Conservation (phyloP, 2,888 invertebrate genomes). For the Dryomyza anilis region DNA sequence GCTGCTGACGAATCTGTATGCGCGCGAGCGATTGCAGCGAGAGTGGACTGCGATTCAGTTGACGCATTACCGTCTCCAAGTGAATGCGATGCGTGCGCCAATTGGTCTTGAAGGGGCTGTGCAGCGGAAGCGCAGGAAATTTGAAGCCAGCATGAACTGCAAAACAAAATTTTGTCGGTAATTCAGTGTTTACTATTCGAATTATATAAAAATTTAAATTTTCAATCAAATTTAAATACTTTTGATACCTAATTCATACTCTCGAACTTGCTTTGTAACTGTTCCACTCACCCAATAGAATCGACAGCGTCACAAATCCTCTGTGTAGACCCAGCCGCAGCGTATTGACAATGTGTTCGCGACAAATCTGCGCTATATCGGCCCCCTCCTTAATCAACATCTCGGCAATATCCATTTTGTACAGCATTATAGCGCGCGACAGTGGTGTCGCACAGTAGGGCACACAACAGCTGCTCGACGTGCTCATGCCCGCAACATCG, state of each 20-base stretch:
- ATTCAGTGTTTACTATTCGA: neutral
- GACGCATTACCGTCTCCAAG: slow-evolving; percentile 41
- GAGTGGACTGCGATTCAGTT: slow-evolving; percentile 46
- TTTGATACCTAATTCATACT: too few relatives aligned
- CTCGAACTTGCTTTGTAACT: neutral
- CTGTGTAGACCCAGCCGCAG: slow-evolving; percentile 42
- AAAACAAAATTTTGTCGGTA: neutral
- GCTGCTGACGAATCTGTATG: slow-evolving; percentile 48
- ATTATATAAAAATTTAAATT: too few relatives aligned
- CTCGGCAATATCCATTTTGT: slow-evolving; percentile 53
- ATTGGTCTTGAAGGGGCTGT: slow-evolving; percentile 14
- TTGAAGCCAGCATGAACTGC: slow-evolving; percentile 53
- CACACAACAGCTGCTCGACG: slow-evolving; percentile 63
- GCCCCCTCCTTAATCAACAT: slow-evolving; percentile 57
- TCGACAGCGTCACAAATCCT: slow-evolving; percentile 45
- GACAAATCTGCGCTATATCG: slow-evolving; percentile 49
- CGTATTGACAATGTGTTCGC: slow-evolving; percentile 48
- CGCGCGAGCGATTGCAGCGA: slow-evolving; percentile 52
- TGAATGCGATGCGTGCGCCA: slow-evolving; percentile 34
- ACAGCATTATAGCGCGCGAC: slow-evolving; percentile 64
- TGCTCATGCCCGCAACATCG: slow-evolving; percentile 27
- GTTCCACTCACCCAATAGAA: slow-evolving; percentile 50
- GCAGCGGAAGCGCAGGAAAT: slow-evolving; percentile 36
- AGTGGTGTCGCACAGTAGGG: slow-evolving; percentile 70
- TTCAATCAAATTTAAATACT: neutral